A percentile compares a stretch with the other conserved stretches of the same genome.
These are phyloP conservation scores for Formica aserva DNA, from an alignment of 2,888 invertebrate genomes.

Conservation along the genomic window DNA sequence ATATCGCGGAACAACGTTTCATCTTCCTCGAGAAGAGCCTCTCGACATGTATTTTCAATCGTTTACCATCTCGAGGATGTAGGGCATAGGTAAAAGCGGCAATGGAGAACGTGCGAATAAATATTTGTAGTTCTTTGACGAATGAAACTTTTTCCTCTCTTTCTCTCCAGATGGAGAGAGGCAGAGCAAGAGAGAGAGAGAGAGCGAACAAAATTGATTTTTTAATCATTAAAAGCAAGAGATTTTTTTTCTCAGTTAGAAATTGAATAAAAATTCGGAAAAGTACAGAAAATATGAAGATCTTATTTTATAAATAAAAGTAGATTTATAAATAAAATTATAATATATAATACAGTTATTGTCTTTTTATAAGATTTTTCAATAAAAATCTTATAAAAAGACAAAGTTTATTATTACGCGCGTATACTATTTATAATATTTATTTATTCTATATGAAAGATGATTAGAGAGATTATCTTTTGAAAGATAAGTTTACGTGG, in stretches of 20 bases:
- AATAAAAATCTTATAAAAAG: not conserved
- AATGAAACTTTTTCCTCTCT: not conserved
- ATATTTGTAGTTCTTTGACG: not conserved
- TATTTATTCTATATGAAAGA: not conserved
- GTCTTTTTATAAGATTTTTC: no score
- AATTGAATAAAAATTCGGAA: slow-evolving; percentile 1
- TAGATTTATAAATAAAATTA: not conserved
- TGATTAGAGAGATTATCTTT: not conserved
- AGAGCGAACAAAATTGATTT: not conserved
- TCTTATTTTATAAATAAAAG: not conserved
- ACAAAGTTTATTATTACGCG: not conserved
- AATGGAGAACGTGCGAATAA: not conserved
- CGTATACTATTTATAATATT: not conserved
- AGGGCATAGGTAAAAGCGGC: slow-evolving; percentile 42
- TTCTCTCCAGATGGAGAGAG: not conserved
- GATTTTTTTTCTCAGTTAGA: not conserved
- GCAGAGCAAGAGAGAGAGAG: not conserved
- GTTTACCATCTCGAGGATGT: slow-evolving; percentile 33
- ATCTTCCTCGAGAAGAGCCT: slow-evolving; percentile 22
- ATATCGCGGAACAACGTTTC: slow-evolving; percentile 39
- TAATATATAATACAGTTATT: not conserved
- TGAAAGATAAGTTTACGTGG: not conserved
- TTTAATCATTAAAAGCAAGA: not conserved
- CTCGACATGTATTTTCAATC: slow-evolving; percentile 33
- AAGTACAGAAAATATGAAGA: not conserved